These are phyloP conservation scores for Acanthosoma haemorrhoidale DNA, from an alignment of 2,888 invertebrate species.

Conservation along the genomic window DNA sequence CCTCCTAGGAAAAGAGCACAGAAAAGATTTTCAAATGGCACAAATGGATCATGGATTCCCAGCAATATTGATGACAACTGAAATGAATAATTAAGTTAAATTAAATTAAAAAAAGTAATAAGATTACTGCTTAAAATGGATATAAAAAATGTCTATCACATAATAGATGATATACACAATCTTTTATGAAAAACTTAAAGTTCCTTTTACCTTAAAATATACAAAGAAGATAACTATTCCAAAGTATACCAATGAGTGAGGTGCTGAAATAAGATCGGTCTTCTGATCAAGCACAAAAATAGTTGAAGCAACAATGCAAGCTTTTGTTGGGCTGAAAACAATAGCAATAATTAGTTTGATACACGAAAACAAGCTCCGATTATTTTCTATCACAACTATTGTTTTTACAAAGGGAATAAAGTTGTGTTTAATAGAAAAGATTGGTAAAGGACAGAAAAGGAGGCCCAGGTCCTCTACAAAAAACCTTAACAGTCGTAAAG, in stretches of 20 bases:
- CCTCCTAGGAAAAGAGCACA: slow-evolving; percentile 96
- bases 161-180: not conserved
- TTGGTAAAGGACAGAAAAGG: too few species aligned
- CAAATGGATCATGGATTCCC: slow-evolving; percentile 97
- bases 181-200: not conserved
- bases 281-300: slow-evolving; percentile 96
- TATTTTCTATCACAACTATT: not conserved
- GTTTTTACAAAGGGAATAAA: too few species aligned
- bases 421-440: too few species aligned
- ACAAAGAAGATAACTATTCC: slow-evolving; percentile 96
- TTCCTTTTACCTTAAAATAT: slow-evolving; percentile 71
- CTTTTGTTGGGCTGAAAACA: slow-evolving; percentile 75
- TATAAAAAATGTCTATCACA: not conserved
- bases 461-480: too few species aligned
- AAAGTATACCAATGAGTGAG: slow-evolving; percentile 95
- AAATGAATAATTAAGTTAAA: slow-evolving; percentile 32
- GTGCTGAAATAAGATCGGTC: slow-evolving; percentile 91
- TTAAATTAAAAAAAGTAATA: not conserved
- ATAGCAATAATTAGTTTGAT: not conserved
- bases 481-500: too few species aligned
- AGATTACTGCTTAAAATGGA: not conserved
- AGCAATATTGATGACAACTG: slow-evolving; percentile 89
- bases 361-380: too few species aligned
- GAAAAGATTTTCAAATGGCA: slow-evolving; percentile 96
- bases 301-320: slow-evolving; percentile 88